Conservation (phyloP, 2,888 invertebrate species). For the Lacanobia wlatinum region DNA sequence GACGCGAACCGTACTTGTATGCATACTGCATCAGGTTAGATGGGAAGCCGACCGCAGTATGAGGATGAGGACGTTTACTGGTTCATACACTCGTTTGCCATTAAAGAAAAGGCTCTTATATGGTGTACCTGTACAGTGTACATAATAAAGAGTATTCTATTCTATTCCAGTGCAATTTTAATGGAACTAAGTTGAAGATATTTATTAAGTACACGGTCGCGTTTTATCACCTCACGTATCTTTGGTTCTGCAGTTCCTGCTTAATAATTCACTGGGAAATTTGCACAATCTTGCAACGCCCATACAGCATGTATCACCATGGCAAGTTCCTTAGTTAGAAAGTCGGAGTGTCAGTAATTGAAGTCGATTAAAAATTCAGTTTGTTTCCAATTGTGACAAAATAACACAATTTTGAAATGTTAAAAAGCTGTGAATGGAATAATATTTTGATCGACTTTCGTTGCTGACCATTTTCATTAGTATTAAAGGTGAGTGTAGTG, state of each 20-base stretch:
- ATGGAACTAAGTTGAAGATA: not conserved
- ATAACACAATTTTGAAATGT: not conserved
- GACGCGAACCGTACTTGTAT: too few relatives aligned
- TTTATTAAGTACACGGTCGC: not conserved
- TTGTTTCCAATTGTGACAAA: not conserved
- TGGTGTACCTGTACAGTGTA: too few relatives aligned
- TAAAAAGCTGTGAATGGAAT: not conserved
- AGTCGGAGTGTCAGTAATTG: not conserved
- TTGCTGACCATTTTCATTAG: not conserved
- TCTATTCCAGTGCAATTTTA: not conserved
- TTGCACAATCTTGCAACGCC: not conserved
- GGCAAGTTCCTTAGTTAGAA: not conserved
- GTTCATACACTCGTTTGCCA: constrained; percentile 1
- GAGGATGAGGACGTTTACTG: too few relatives aligned
- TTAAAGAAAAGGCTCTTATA: not conserved
- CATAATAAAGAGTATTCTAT: too few relatives aligned
- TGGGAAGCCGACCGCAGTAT: too few relatives aligned
- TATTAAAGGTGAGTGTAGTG: constrained; percentile 5
- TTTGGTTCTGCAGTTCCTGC: not conserved
- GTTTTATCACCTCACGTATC: not conserved
- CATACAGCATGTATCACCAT: constrained; percentile 1
- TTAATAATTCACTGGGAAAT: too few relatives aligned
- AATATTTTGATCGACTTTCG: not conserved
- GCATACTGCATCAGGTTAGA: too few relatives aligned
- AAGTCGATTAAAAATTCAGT: not conserved